Percentiles rank a stretch among this genome's conserved stretches.
Evolutionary conservation across 2,888 invertebrate species (phyloP).

Genomic region (Megastigmus dorsalis): DNA sequence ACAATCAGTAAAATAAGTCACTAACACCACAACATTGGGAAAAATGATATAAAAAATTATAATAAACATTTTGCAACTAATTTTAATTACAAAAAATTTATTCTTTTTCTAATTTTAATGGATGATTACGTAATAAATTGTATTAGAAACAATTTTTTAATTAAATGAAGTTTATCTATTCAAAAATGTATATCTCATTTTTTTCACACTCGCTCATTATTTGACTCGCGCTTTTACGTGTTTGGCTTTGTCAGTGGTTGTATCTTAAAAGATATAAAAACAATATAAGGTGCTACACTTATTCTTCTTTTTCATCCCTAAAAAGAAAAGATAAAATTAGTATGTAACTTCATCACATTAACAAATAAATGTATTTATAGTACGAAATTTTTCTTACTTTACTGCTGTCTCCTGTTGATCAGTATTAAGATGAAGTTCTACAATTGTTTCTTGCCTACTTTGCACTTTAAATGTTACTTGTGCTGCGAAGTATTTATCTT

Average conservation of each 20-base stretch:
- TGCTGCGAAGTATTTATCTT: constrained; percentile 75
- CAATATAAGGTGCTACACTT: constrained; percentile 67
- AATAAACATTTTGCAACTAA: not conserved
- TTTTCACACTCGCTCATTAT: constrained; percentile 41
- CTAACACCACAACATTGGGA: not conserved
- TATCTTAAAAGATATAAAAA: constrained; percentile 62
- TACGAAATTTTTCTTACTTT: constrained; percentile 64
- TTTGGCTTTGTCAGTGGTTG: constrained; percentile 51
- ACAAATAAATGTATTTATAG: not conserved
- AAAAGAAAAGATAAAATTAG: constrained; percentile 55
- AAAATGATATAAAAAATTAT: constrained; percentile 21
- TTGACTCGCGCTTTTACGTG: constrained; percentile 37
- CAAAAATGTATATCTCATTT: constrained; percentile 48
- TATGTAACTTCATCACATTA: not conserved
- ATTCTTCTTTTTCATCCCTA: constrained; percentile 71
- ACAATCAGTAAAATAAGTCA: constrained; percentile 11
- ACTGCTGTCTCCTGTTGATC: constrained; percentile 64
- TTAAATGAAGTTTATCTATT: constrained; percentile 34
- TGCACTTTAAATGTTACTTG: constrained; percentile 75
- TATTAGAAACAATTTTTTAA: constrained; percentile 42
- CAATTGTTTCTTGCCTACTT: constrained; percentile 75
- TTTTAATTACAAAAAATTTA: constrained; percentile 18
- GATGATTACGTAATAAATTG: constrained; percentile 24
- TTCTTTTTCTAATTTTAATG: constrained; percentile 14
- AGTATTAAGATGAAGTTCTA: constrained; percentile 73